phyloP scores from a whole-genome alignment of 2,797 vertebrate genomes.

The Antrozous pallidus region DNA sequence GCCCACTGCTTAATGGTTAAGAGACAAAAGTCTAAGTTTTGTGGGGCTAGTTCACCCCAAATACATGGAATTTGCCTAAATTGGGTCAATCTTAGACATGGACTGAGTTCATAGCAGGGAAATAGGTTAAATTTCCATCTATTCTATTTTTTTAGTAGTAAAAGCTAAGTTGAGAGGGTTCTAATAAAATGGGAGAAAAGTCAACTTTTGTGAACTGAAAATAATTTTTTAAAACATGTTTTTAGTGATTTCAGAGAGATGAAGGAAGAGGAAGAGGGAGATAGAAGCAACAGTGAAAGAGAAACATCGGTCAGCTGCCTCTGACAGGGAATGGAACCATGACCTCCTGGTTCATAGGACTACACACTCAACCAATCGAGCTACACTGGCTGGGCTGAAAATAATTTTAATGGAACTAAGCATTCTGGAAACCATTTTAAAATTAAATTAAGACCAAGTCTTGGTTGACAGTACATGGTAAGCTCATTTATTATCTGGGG shows the following conservation, averaged over 20 bases:
- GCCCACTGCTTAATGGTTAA: background rate
- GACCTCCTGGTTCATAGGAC: too few species aligned
- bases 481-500: conserved; percentile 50
- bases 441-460: conserved; percentile 38
- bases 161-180: background rate
- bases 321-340: too few species aligned
- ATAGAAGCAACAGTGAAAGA: too few species aligned
- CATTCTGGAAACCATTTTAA: conserved; percentile 51
- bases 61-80: background rate
- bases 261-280: too few species aligned
- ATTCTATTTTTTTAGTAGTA: background rate
- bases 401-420: conserved; percentile 8
- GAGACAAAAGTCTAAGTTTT: background rate
- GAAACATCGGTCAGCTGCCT: too few species aligned
- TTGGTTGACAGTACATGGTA: background rate
- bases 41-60: background rate
- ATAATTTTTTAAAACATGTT: background rate
- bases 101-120: background rate
- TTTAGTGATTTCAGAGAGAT: too few species aligned
- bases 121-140: conserved; percentile 17
- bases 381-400: background rate
- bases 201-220: conserved; percentile 19
- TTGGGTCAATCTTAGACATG: background rate
- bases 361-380: too few species aligned
- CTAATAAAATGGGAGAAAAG: conserved; percentile 28